These are phyloP conservation scores for Varecia variegata DNA, from an alignment of 2,797 vertebrate genomes.

Conservation along the genomic window DNA sequence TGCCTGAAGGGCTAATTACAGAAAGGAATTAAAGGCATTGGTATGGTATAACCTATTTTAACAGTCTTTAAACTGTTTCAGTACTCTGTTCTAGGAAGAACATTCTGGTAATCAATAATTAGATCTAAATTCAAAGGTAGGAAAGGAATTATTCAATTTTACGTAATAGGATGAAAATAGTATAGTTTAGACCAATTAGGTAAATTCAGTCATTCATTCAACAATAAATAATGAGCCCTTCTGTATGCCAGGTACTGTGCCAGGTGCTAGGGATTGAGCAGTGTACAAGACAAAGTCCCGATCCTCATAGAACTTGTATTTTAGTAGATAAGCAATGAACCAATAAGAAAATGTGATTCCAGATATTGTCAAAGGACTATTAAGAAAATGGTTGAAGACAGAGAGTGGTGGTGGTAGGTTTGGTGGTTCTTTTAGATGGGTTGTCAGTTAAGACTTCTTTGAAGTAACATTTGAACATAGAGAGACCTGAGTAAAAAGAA, in stretches of 20 bases:
- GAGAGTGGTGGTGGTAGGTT: not conserved
- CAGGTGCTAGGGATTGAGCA: not conserved
- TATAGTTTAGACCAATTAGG: not conserved
- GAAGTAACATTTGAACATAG: not conserved
- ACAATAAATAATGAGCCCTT: not conserved
- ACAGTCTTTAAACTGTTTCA: not conserved
- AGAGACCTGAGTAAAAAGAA: not conserved
- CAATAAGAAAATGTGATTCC: not conserved
- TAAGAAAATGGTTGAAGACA: not conserved
- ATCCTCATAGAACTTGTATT: not conserved
- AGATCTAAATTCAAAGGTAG: not conserved
- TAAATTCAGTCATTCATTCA: not conserved
- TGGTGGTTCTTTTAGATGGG: slow-evolving; percentile 20
- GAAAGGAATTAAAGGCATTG: slow-evolving; percentile 1
- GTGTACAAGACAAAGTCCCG: not conserved
- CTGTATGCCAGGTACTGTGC: not conserved
- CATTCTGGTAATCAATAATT: not conserved
- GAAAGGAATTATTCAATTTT: slow-evolving; percentile 18
- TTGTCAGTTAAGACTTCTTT: not conserved
- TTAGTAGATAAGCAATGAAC: not conserved
- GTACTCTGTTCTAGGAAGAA: not conserved
- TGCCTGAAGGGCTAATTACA: not conserved
- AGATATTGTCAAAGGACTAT: not conserved
- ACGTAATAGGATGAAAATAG: not conserved
- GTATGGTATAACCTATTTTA: not conserved